Evolutionary conservation across 2,113 vertebrate species (phyloP).

Genomic region (Chamaetylas fuelleborni): DNA sequence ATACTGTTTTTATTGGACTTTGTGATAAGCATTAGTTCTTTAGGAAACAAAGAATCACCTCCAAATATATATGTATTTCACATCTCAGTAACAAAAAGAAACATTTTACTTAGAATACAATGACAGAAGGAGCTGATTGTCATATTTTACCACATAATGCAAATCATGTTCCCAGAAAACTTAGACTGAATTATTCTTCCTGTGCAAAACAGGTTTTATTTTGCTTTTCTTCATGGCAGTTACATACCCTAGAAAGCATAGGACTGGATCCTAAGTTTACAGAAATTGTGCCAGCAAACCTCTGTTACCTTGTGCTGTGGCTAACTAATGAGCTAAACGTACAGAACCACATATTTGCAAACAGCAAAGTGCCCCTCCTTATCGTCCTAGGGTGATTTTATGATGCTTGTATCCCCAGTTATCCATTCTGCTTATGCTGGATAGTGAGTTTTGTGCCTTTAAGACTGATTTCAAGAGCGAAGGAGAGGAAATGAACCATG

Average conservation of each 20-base stretch:
- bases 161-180: background rate
- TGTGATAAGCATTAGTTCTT: background rate
- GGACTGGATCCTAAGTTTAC: background rate
- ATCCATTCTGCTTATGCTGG: background rate
- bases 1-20: background rate
- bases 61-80: background rate
- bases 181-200: background rate
- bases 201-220: background rate
- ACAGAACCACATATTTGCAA: background rate
- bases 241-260: background rate
- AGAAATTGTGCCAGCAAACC: background rate
- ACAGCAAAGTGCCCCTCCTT: background rate
- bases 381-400: background rate
- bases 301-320: background rate
- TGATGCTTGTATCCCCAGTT: background rate
- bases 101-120: background rate
- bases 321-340: background rate
- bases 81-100: background rate
- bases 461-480: background rate
- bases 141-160: background rate
- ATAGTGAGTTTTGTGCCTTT: background rate
- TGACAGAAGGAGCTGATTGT: background rate
- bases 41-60: background rate
- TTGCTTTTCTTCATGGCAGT: background rate
- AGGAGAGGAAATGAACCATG: fast-evolving